These are phyloP conservation scores for Drosophila kambysellisi DNA, from an alignment of 2,888 invertebrate genomes.

Conservation along the genomic window DNA sequence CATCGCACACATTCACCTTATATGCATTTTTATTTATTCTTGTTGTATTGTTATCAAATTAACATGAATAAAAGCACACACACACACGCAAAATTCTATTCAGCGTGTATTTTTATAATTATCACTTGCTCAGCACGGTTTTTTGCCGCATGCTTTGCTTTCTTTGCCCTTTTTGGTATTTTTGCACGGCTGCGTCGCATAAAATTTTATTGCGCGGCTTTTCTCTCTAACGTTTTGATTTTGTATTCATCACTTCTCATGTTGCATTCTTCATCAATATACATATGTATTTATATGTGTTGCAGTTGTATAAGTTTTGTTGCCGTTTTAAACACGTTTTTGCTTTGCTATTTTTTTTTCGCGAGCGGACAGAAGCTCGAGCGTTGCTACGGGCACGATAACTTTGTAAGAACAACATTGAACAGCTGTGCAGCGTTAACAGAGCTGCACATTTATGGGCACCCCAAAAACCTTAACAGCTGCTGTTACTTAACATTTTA, in stretches of 20 bases:
- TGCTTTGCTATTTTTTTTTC: slow-evolving; percentile 2
- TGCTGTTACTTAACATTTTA: not conserved
- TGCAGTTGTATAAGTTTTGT: slow-evolving; percentile 21
- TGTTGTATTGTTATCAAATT: slow-evolving; percentile 74
- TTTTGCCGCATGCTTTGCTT: slow-evolving; percentile 27
- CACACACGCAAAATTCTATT: slow-evolving; percentile 18
- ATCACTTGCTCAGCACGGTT: slow-evolving; percentile 38
- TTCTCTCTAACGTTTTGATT: not conserved
- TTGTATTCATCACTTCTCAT: not conserved
- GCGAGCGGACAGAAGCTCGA: slow-evolving; percentile 24
- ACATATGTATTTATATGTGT: slow-evolving; percentile 1
- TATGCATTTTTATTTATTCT: slow-evolving; percentile 15
- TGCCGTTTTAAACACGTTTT: slow-evolving; percentile 64
- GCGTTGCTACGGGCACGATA: slow-evolving; percentile 48
- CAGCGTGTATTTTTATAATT: slow-evolving; percentile 37
- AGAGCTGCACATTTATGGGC: slow-evolving; percentile 2
- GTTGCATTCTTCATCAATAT: slow-evolving; percentile 7
- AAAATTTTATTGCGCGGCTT: slow-evolving; percentile 17
- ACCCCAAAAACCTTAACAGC: slow-evolving; percentile 16
- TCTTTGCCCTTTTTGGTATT: slow-evolving; percentile 33
- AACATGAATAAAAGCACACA: slow-evolving; percentile 37
- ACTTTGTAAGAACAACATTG: slow-evolving; percentile 62
- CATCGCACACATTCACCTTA: slow-evolving; percentile 17
- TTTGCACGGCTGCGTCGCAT: slow-evolving; percentile 51
- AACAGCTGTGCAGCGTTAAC: slow-evolving; percentile 52